These are phyloP conservation scores for Semaprochilodus insignis DNA, from an alignment of 2,797 vertebrate genomes.

Conservation along the genomic window DNA sequence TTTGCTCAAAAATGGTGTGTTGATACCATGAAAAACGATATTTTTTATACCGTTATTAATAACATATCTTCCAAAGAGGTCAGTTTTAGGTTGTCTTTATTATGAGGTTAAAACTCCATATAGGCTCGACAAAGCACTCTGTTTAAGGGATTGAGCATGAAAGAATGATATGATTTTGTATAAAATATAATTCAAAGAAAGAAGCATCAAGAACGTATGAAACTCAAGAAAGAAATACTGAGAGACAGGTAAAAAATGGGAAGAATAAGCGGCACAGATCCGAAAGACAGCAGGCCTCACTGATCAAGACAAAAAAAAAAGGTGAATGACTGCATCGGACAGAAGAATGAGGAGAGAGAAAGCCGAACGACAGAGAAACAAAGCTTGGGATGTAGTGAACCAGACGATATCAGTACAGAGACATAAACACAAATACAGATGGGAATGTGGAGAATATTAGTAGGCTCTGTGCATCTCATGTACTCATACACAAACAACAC, in stretches of 20 bases:
- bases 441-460: background rate
- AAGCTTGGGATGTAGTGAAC: background rate
- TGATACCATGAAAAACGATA: too few species aligned
- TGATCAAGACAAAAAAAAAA: background rate
- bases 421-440: background rate
- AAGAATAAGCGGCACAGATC: slow-evolving; percentile 1
- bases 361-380: background rate
- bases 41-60: too few species aligned
- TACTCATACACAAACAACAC: slow-evolving; percentile 62
- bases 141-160: background rate
- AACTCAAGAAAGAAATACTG: background rate
- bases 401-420: background rate
- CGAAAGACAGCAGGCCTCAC: background rate
- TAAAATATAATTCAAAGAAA: background rate
- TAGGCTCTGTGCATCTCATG: slow-evolving; percentile 33
- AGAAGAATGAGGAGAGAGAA: background rate
- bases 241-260: background rate
- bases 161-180: background rate
- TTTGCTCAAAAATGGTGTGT: too few species aligned
- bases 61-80: too few species aligned
- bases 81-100: background rate
- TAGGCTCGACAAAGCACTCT: background rate
- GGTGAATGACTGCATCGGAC: background rate
- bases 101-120: background rate
- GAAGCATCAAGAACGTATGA: background rate